phyloP scores from a whole-genome alignment of 2,888 invertebrate species.

The Tenthredo livida region DNA sequence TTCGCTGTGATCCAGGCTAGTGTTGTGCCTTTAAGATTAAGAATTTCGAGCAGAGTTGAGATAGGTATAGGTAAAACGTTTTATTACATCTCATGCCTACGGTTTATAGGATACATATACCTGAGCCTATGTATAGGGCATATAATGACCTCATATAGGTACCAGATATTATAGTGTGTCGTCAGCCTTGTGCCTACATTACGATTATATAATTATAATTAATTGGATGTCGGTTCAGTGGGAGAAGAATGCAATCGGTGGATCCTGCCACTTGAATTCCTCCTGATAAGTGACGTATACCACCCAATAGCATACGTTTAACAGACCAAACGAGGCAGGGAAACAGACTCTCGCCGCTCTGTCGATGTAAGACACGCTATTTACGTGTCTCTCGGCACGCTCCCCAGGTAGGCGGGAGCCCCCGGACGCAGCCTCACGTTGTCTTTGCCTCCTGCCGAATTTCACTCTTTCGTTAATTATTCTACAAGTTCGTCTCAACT shows the following conservation, averaged over 20 bases:
- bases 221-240: conserved; percentile 73
- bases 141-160: background rate
- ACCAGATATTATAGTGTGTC: background rate
- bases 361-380: conserved; percentile 93
- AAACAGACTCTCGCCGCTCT: conserved; percentile 89
- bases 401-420: conserved; percentile 73
- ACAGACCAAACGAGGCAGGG: conserved; percentile 91
- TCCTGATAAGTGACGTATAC: conserved; percentile 89
- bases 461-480: background rate
- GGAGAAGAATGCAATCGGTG: conserved; percentile 81
- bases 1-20: too few relatives aligned
- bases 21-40: too few relatives aligned
- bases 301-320: conserved; percentile 95
- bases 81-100: too few relatives aligned
- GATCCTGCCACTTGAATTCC: conserved; percentile 87
- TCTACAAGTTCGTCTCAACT: background rate
- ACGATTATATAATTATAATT: too few relatives aligned
- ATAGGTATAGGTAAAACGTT: background rate
- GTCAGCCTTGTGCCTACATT: background rate
- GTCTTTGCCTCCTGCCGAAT: conserved; percentile 82
- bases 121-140: background rate
- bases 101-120: too few relatives aligned
- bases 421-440: conserved; percentile 83
- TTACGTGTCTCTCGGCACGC: conserved; percentile 84
- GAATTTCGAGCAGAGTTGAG: too few relatives aligned